Percentiles rank a stretch among this genome's conserved stretches.
Evolutionary conservation across 2,797 vertebrate species (phyloP).

Genomic region (Danio choprae): DNA sequence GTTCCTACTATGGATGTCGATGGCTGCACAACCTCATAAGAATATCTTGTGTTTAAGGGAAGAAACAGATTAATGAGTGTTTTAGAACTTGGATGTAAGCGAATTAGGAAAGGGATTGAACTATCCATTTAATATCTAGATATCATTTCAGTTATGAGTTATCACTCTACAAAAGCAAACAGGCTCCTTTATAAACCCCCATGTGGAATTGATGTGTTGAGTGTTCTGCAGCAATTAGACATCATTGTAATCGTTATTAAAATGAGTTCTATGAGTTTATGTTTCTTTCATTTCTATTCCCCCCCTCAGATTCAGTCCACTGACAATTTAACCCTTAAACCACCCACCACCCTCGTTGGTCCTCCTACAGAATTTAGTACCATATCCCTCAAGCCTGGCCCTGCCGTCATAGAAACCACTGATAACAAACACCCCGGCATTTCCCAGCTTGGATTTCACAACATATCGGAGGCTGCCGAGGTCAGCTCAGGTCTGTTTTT

Average conservation of each 20-base stretch:
- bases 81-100: no score
- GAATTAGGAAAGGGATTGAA: no score
- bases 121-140: neutral
- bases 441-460: conserved; percentile 63
- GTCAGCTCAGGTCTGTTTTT: conserved; percentile 69
- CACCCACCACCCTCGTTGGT: conserved; percentile 46
- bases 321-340: conserved; percentile 57
- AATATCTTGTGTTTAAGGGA: no score
- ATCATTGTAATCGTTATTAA: neutral
- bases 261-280: neutral
- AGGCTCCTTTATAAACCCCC: neutral
- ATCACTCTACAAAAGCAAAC: no score
- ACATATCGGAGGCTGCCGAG: conserved; percentile 62
- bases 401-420: conserved; percentile 70
- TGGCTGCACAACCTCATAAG: no score
- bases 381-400: conserved; percentile 26
- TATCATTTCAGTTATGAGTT: neutral
- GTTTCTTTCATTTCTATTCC: conserved; percentile 34
- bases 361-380: conserved; percentile 52
- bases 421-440: conserved; percentile 68
- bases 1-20: no score
- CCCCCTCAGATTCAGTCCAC: conserved; percentile 66
- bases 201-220: neutral
- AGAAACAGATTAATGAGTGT: no score
- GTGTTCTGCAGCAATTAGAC: neutral